phyloP scores from a whole-genome alignment of 2,888 invertebrate species.

The Pinctada fucata region DNA sequence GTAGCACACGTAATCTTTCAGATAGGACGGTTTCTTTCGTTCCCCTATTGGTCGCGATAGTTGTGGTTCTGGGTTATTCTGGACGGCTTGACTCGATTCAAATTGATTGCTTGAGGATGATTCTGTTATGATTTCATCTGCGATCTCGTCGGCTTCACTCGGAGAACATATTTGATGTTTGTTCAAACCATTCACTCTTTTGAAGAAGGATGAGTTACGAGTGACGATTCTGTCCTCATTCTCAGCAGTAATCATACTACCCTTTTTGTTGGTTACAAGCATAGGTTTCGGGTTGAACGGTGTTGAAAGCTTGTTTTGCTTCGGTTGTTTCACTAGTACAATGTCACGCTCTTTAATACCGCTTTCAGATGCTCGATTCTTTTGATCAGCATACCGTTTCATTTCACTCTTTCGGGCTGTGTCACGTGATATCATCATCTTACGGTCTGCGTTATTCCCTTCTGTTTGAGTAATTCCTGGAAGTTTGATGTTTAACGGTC shows the following conservation, averaged over 20 bases:
- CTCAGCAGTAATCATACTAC: background rate
- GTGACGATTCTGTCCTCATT: background rate
- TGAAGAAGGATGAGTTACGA: background rate
- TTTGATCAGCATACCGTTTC: background rate
- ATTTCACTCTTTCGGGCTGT: background rate
- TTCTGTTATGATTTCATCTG: background rate
- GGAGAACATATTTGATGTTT: slow-evolving; percentile 6
- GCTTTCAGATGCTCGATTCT: slow-evolving; percentile 6
- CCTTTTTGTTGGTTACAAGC: background rate
- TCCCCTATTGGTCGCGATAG: background rate
- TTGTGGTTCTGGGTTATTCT: background rate
- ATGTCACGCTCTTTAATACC: slow-evolving; percentile 3
- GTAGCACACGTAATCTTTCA: background rate
- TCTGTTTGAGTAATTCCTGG: background rate
- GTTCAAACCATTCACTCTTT: background rate
- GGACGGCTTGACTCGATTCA: background rate
- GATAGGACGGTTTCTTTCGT: slow-evolving; percentile 4
- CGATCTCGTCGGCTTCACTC: background rate
- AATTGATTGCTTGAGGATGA: background rate
- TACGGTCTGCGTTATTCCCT: background rate
- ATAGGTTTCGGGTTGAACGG: background rate
- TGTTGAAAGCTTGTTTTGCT: background rate
- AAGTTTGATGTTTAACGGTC: slow-evolving; percentile 9
- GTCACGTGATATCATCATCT: background rate
- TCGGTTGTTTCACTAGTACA: slow-evolving; percentile 6